A percentile compares a stretch with the other conserved stretches of the same genome.
Evolutionary conservation across 2,113 vertebrate species (phyloP).

Genomic region (Hirundichthys speculiger): DNA sequence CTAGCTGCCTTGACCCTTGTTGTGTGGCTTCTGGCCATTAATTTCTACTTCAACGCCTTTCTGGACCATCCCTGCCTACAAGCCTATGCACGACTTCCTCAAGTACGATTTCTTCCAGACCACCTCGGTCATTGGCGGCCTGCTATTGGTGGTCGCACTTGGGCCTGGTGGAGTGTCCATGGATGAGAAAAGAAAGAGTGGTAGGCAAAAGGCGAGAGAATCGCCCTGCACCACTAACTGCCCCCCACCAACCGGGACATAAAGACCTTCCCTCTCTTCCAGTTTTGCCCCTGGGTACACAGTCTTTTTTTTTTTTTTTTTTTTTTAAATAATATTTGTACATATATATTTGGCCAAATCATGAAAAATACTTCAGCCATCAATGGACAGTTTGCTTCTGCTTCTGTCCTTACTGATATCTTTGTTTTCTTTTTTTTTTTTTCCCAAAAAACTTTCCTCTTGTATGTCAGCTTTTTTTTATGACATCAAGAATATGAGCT

Average conservation of each 20-base stretch:
- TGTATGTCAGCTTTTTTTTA: constrained; percentile 19
- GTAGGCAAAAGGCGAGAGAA: constrained; percentile 74
- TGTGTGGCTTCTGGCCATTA: constrained; percentile 95
- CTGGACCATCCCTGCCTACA: constrained; percentile 95
- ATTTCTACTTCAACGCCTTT: constrained; percentile 98
- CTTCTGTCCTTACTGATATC: not conserved
- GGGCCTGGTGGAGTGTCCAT: constrained; percentile 97
- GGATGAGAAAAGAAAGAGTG: constrained; percentile 99
- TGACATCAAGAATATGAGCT: constrained; percentile 22
- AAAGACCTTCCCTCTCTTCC: constrained; percentile 61
- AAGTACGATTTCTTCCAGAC: constrained; percentile 99
- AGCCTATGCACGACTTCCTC: constrained; percentile 99
- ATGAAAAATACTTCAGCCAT: constrained; percentile 21
- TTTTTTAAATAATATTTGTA: too few relatives aligned
- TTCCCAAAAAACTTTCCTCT: constrained; percentile 5
- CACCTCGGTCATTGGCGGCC: constrained; percentile 95
- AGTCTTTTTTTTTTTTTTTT: constrained; percentile 11
- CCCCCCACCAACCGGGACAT: constrained; percentile 63
- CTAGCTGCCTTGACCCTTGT: constrained; percentile 95
- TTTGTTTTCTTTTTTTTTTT: constrained; percentile 5
- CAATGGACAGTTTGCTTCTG: constrained; percentile 32
- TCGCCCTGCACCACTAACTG: constrained; percentile 58
- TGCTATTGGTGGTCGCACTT: constrained; percentile 96
- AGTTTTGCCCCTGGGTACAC: constrained; percentile 43
- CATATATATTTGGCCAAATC: constrained; percentile 45